Evolutionary conservation across 2,113 vertebrate species (phyloP).

Genomic region (Grammomys surdaster): DNA sequence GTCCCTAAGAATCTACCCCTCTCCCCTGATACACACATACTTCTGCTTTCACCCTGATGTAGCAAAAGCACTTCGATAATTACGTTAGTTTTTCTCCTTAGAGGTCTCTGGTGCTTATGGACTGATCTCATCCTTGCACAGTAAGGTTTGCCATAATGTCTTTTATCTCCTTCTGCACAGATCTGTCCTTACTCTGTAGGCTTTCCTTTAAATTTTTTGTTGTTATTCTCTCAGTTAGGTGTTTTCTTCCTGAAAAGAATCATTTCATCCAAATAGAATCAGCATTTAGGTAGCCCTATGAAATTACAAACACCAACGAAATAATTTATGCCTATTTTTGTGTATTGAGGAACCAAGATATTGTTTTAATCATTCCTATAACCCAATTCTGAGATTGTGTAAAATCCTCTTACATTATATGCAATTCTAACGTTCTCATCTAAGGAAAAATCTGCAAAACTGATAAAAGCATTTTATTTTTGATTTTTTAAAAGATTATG

Average conservation of each 20-base stretch:
- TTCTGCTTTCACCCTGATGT: neutral
- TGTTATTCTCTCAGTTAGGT: neutral
- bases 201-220: neutral
- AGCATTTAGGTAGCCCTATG: neutral
- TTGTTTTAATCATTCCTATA: neutral
- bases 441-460: neutral
- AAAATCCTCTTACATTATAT: neutral
- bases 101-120: neutral
- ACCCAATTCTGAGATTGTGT: neutral
- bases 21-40: too few relatives aligned
- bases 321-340: neutral
- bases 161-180: neutral
- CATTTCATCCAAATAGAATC: neutral
- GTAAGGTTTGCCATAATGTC: neutral
- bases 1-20: neutral
- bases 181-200: neutral
- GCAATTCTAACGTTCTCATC: neutral
- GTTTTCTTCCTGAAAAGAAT: neutral
- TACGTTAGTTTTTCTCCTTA: neutral
- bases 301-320: neutral
- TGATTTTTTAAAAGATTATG: neutral
- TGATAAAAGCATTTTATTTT: neutral
- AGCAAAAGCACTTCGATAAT: neutral
- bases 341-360: neutral
- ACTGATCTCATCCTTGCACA: neutral